Evolutionary conservation across 2,797 vertebrate genomes (phyloP).

Genomic region (Lerista edwardsae): DNA sequence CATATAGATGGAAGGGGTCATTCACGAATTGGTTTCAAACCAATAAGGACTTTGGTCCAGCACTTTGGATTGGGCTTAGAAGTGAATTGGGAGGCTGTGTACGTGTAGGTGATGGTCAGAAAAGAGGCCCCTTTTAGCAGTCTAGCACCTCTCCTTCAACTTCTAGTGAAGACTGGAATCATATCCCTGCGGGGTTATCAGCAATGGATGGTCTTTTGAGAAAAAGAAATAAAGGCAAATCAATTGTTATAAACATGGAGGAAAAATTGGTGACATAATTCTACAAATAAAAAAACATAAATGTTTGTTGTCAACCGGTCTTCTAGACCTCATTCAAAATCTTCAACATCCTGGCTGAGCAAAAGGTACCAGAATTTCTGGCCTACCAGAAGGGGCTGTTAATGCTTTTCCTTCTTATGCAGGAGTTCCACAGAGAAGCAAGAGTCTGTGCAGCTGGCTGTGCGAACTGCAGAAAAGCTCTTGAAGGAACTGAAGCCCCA

Average conservation of each 20-base stretch:
- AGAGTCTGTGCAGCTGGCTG: slow-evolving; percentile 93
- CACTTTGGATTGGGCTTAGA: no score
- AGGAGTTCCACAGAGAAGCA: slow-evolving; percentile 96
- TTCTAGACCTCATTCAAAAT: background rate
- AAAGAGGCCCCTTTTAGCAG: no score
- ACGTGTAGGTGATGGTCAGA: no score
- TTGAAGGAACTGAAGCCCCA: slow-evolving; percentile 95
- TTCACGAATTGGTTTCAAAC: no score
- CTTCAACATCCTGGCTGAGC: background rate
- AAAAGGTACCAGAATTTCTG: background rate
- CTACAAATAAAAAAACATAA: background rate
- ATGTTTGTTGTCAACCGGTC: background rate
- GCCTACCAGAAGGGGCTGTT: background rate
- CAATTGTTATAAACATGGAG: background rate
- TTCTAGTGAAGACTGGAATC: background rate
- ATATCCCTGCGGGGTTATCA: background rate
- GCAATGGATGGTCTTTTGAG: background rate
- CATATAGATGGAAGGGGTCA: no score
- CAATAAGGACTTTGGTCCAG: no score
- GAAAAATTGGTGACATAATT: background rate
- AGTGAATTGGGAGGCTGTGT: no score
- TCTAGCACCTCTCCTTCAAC: background rate
- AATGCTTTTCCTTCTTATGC: slow-evolving; percentile 36
- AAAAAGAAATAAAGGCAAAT: background rate
- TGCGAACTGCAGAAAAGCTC: slow-evolving; percentile 95